Conservation (phyloP, 2,113 vertebrate genomes). For the Mohoua ochrocephala region DNA sequence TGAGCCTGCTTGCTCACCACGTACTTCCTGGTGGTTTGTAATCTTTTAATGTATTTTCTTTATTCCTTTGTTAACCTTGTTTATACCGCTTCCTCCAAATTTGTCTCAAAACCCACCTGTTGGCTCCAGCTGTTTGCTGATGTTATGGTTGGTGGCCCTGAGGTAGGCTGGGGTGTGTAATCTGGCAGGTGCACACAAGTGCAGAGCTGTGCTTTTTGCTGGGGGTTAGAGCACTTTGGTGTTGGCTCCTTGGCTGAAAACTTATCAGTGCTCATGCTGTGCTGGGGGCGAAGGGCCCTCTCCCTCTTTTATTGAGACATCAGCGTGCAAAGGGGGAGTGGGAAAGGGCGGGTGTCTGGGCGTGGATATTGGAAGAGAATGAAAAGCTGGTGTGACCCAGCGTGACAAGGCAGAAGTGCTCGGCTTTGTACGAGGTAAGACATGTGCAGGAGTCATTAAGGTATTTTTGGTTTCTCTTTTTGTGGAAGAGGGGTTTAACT, state of each 20-base stretch:
- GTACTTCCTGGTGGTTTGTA: not conserved
- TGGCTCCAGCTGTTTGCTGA: not conserved
- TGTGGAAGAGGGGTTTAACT: not conserved
- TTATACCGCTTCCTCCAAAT: not conserved
- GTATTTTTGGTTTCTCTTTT: not conserved
- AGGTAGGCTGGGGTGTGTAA: not conserved
- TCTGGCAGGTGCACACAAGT: not conserved
- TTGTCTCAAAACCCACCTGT: not conserved
- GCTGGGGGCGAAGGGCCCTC: not conserved
- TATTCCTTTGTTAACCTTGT: not conserved
- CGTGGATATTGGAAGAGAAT: rapidly evolving
- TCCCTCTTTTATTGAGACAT: rapidly evolving
- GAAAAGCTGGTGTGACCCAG: not conserved
- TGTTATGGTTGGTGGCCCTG: not conserved
- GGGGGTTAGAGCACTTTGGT: not conserved
- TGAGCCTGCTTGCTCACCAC: not conserved
- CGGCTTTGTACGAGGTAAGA: not conserved
- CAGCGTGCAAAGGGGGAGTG: not conserved
- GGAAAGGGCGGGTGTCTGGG: rapidly evolving
- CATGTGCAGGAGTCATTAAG: not conserved
- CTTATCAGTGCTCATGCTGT: rapidly evolving
- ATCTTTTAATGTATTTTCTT: not conserved
- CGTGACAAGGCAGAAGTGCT: not conserved
- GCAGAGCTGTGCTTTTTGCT: not conserved
- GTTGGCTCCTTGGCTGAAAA: not conserved